Conservation (phyloP, 2,888 invertebrate species). For the Spialia ferax region DNA sequence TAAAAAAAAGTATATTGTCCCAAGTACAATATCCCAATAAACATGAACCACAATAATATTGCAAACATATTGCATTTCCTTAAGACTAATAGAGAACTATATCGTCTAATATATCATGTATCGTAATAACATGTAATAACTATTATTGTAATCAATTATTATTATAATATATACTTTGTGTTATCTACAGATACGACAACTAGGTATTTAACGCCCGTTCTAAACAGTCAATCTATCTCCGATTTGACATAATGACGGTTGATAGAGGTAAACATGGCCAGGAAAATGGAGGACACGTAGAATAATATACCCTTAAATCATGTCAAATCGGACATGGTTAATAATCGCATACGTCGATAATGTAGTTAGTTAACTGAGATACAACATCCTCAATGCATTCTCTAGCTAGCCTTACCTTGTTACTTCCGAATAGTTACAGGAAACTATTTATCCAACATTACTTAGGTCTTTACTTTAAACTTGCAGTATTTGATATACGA, state of each 20-base stretch:
- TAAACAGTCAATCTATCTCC: not conserved
- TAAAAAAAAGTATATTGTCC: not conserved
- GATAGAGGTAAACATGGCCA: too few species aligned
- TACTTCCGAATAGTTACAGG: not conserved
- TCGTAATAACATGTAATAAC: conserved; percentile 17
- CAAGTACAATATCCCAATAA: conserved; percentile 17
- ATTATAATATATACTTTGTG: conserved; percentile 32
- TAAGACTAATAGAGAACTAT: conserved; percentile 38
- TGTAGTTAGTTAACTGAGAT: conserved; percentile 14
- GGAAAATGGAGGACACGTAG: too few species aligned
- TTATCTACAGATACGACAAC: conserved; percentile 12
- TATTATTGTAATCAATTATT: too few species aligned
- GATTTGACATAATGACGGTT: not conserved
- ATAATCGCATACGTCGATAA: too few species aligned
- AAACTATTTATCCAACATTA: not conserved
- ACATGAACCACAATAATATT: conserved; percentile 26
- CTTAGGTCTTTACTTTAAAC: not conserved
- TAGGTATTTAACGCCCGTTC: not conserved
- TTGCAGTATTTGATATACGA: not conserved
- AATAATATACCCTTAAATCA: too few species aligned
- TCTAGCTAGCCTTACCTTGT: conserved; percentile 18
- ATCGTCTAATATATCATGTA: conserved; percentile 26
- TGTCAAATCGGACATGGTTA: too few species aligned
- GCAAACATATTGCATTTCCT: conserved; percentile 36
- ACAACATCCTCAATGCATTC: conserved; percentile 17